These are phyloP conservation scores for Lithophane semibrunnea DNA, from an alignment of 2,888 invertebrate species.

Conservation along the genomic window DNA sequence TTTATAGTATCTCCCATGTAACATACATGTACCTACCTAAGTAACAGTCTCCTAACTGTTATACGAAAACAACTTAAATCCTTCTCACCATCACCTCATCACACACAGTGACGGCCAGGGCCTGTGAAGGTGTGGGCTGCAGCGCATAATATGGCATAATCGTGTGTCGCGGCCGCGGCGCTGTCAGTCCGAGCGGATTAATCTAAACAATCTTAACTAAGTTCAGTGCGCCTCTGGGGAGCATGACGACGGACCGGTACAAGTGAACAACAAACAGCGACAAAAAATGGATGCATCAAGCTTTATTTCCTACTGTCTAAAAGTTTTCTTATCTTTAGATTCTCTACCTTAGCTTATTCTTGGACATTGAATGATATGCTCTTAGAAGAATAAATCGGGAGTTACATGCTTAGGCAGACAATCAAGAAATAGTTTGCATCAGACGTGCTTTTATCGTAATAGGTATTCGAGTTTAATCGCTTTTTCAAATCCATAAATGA, in stretches of 20 bases:
- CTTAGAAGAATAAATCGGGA: background rate
- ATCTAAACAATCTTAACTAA: constrained; percentile 72
- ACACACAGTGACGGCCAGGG: background rate
- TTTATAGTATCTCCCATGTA: no score
- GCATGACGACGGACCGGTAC: background rate
- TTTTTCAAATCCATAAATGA: background rate
- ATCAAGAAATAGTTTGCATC: background rate
- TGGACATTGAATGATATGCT: background rate
- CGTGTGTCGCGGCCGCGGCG: constrained; percentile 23
- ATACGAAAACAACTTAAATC: constrained; percentile 13
- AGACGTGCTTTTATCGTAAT: background rate
- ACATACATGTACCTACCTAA: background rate
- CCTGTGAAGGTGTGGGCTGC: constrained; percentile 12
- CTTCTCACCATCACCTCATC: background rate
- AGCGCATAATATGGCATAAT: constrained; percentile 33
- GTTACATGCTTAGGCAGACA: background rate
- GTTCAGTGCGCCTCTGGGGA: constrained; percentile 55
- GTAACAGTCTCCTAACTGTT: background rate
- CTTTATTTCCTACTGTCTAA: background rate
- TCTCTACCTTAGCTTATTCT: background rate
- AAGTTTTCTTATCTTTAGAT: background rate
- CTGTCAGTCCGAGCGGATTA: constrained; percentile 56
- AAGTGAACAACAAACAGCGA: constrained; percentile 13
- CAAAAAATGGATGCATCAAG: background rate
- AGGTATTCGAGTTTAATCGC: background rate